These are phyloP conservation scores for Hycleus cichorii DNA, from an alignment of 1,140 invertebrate species.

Conservation along the genomic window DNA sequence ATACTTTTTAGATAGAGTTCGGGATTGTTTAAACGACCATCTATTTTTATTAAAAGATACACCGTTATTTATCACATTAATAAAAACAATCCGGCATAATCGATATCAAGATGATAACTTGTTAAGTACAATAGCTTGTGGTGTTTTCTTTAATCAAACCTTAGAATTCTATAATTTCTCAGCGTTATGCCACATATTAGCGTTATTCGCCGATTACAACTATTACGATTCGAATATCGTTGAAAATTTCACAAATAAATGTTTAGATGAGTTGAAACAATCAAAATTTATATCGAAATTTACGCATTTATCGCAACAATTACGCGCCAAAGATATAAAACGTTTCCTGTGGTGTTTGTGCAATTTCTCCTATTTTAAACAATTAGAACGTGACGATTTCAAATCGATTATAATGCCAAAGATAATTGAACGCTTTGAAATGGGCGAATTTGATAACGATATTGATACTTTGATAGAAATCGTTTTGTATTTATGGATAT, in stretches of 20 bases:
- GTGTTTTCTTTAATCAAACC: constrained; percentile 39
- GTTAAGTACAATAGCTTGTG: constrained; percentile 32
- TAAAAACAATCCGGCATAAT: constrained; percentile 39
- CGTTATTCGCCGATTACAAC: constrained; percentile 36
- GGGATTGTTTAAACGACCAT: constrained; percentile 31
- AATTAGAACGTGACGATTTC: constrained; percentile 16
- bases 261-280: constrained; percentile 21
- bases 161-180: constrained; percentile 33
- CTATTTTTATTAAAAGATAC: constrained; percentile 34
- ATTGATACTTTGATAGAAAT: constrained; percentile 25
- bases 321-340: constrained; percentile 36
- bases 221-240: constrained; percentile 37
- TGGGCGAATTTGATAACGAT: constrained; percentile 26
- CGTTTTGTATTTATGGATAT: constrained; percentile 36
- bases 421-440: constrained; percentile 25
- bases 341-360: constrained; percentile 35
- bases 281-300: constrained; percentile 18
- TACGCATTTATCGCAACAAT: constrained; percentile 22
- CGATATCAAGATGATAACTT: constrained; percentile 36
- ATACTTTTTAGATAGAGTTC: constrained; percentile 27
- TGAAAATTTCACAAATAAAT: constrained; percentile 23
- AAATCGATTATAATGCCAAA: constrained; percentile 28
- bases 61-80: constrained; percentile 33
- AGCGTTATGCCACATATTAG: constrained; percentile 35
- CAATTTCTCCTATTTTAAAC: constrained; percentile 25